Conservation (phyloP, 2,888 invertebrate species). For the Drosophila bunnanda region DNA sequence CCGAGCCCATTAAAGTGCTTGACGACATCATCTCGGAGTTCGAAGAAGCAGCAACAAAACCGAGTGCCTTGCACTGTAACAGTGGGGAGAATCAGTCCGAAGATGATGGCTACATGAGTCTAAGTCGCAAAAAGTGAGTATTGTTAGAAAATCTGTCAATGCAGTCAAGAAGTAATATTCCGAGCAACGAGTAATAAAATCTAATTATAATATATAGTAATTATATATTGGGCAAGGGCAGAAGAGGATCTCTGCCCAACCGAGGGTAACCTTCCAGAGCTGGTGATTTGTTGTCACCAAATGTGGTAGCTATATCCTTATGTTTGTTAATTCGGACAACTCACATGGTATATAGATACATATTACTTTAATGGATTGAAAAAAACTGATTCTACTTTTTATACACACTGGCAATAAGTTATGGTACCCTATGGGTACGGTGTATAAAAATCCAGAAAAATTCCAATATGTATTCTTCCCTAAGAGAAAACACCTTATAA, state of each 20-base stretch:
- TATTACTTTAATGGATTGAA: too few relatives aligned
- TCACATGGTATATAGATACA: too few relatives aligned
- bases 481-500: background rate
- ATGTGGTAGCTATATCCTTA: too few relatives aligned
- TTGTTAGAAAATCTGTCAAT: background rate
- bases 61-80: conserved; percentile 82
- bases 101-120: conserved; percentile 96
- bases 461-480: background rate
- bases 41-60: conserved; percentile 88
- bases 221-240: background rate
- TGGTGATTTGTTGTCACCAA: too few relatives aligned
- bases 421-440: background rate
- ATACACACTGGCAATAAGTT: background rate
- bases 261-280: background rate
- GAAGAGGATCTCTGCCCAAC: background rate
- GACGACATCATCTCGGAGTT: conserved; percentile 96
- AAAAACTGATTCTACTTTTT: too few relatives aligned
- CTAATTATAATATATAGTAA: background rate
- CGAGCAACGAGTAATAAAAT: too few relatives aligned
- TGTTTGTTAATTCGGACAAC: too few relatives aligned
- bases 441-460: background rate
- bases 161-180: background rate
- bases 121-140: conserved; percentile 91
- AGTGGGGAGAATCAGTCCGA: conserved; percentile 94
- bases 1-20: conserved; percentile 93